Conservation (phyloP, 2,888 invertebrate genomes). For the Agriopis marginaria region DNA sequence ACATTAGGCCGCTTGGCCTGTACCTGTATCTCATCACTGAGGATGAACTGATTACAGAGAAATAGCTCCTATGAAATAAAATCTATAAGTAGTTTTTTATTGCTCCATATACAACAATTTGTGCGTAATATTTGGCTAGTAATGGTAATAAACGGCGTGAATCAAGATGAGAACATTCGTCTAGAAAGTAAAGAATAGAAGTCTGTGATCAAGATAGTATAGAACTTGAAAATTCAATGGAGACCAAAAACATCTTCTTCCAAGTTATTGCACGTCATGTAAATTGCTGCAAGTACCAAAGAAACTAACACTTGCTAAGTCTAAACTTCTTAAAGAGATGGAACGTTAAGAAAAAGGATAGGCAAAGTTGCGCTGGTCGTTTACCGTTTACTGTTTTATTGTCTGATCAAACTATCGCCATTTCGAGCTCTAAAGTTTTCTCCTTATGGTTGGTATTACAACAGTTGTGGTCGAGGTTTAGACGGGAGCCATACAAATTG, state of each 20-base stretch:
- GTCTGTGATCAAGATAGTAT: not conserved
- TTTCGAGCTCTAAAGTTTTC: not conserved
- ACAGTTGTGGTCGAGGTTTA: constrained; percentile 50
- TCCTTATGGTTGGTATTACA: constrained; percentile 64
- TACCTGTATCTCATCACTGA: not conserved
- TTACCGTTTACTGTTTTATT: constrained; percentile 69
- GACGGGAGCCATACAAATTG: constrained; percentile 78
- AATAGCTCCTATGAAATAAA: not conserved
- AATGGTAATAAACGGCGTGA: too few species aligned
- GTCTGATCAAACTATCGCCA: constrained; percentile 38
- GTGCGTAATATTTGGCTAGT: too few species aligned
- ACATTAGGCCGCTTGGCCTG: not conserved
- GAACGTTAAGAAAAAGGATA: constrained; percentile 41
- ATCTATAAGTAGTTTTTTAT: too few species aligned
- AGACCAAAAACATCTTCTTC: too few species aligned
- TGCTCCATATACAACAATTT: too few species aligned
- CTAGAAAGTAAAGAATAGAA: too few species aligned
- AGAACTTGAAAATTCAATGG: not conserved
- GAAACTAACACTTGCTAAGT: constrained; percentile 13
- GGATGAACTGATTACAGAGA: not conserved
- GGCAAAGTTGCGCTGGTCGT: constrained; percentile 62
- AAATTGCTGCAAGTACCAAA: too few species aligned
- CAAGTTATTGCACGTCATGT: too few species aligned
- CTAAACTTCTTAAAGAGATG: constrained; percentile 38
- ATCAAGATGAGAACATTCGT: too few species aligned